Evolutionary conservation across 2,113 vertebrate genomes (phyloP).

Genomic region (Lepus europaeus): DNA sequence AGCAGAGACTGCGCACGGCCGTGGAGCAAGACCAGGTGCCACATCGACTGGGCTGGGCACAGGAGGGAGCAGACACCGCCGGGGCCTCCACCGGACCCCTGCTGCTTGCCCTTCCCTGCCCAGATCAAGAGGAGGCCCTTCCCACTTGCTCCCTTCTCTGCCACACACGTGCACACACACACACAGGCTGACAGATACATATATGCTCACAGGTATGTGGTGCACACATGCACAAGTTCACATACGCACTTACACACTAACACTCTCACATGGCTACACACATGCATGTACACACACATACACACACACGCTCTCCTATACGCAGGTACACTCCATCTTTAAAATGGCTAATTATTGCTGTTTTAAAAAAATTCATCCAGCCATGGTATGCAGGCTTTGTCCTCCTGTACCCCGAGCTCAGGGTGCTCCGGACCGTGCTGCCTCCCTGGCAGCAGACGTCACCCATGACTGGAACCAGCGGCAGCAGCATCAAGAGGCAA

Average conservation of each 20-base stretch:
- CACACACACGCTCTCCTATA: background rate
- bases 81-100: background rate
- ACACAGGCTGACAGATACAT: background rate
- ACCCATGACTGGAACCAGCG: background rate
- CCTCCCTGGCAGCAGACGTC: background rate
- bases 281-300: background rate
- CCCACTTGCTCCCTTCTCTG: background rate
- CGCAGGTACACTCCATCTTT: conserved; percentile 68
- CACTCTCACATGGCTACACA: background rate
- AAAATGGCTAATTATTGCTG: conserved; percentile 88
- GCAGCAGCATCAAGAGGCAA: background rate
- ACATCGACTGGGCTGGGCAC: background rate
- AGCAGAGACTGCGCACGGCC: background rate
- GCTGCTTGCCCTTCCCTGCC: no score
- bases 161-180: background rate
- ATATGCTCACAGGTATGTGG: background rate
- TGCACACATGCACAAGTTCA: background rate
- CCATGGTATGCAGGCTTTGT: conserved; percentile 47
- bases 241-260: background rate
- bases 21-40: background rate
- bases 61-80: background rate
- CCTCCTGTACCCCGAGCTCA: background rate
- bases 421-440: background rate
- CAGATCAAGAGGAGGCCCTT: background rate
- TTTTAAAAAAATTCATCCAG: conserved; percentile 77